These are phyloP conservation scores for Circaetus cinerascens DNA, from an alignment of 2,113 vertebrate species.

Conservation along the genomic window DNA sequence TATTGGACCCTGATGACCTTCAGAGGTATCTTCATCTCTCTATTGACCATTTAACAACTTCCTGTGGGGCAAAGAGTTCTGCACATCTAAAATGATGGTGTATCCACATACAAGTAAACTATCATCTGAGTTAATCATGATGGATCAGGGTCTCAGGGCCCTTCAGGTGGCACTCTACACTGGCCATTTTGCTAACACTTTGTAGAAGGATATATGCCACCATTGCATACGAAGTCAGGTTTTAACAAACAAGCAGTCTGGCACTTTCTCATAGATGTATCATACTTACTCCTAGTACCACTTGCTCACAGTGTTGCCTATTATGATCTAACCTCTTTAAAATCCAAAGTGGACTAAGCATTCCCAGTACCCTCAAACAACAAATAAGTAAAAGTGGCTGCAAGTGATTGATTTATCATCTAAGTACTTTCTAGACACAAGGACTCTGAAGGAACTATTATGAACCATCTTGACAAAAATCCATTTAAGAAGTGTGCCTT, in stretches of 20 bases:
- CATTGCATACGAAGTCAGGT: neutral
- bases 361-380: neutral
- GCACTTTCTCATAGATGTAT: neutral
- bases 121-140: neutral
- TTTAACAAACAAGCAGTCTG: neutral
- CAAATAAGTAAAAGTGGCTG: neutral
- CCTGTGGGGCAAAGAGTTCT: neutral
- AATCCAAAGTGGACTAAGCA: neutral
- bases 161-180: neutral
- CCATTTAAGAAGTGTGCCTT: neutral
- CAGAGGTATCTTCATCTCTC: neutral
- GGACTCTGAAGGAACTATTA: constrained; percentile 1
- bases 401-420: neutral
- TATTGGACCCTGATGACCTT: rapidly evolving
- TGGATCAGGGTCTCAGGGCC: neutral
- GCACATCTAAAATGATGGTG: neutral
- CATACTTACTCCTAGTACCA: neutral
- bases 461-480: constrained; percentile 14
- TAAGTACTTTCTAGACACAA: neutral
- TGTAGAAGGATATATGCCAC: neutral
- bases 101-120: neutral
- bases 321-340: neutral
- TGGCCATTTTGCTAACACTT: neutral
- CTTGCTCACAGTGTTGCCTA: neutral
- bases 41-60: neutral